These are phyloP conservation scores for Deilephila elpenor DNA, from an alignment of 2,888 invertebrate species.

Conservation along the genomic window DNA sequence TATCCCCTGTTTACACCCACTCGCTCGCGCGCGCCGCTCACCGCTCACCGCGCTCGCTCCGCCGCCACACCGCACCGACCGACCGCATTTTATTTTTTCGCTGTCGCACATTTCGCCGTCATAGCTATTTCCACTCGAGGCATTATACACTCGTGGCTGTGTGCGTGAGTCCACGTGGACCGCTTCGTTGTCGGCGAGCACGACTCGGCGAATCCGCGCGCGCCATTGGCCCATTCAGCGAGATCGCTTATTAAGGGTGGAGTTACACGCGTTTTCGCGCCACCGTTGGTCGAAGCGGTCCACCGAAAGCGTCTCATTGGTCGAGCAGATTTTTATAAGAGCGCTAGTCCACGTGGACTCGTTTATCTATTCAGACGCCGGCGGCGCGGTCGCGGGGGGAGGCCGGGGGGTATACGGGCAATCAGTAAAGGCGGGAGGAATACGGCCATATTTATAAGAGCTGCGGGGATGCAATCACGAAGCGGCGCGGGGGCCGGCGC, in stretches of 20 bases:
- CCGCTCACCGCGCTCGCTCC: constrained; percentile 67
- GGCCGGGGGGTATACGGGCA: constrained; percentile 85
- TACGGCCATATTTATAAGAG: constrained; percentile 86
- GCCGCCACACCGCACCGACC: constrained; percentile 76
- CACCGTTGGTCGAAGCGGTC: constrained; percentile 60
- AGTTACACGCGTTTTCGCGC: constrained; percentile 75
- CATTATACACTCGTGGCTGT: constrained; percentile 79
- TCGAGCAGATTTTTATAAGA: constrained; percentile 82
- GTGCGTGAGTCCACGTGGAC: constrained; percentile 83
- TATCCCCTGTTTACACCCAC: constrained; percentile 85
- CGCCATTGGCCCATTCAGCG: constrained; percentile 64
- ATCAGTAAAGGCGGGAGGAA: constrained; percentile 86
- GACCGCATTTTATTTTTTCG: constrained; percentile 86
- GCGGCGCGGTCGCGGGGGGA: constrained; percentile 84
- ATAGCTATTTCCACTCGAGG: constrained; percentile 85
- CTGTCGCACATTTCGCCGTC: constrained; percentile 85
- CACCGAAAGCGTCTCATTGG: constrained; percentile 65
- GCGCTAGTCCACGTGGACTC: constrained; percentile 84
- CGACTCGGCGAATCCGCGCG: constrained; percentile 62
- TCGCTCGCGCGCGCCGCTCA: constrained; percentile 71
- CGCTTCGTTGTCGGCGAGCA: constrained; percentile 77
- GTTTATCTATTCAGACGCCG: constrained; percentile 86
- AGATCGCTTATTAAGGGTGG: constrained; percentile 85
- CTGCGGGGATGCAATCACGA: constrained; percentile 86
- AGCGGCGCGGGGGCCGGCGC: constrained; percentile 80